Base-by-base conservation (phyloP, 2,797 vertebrate species). In the Champsocephalus esox region DNA sequence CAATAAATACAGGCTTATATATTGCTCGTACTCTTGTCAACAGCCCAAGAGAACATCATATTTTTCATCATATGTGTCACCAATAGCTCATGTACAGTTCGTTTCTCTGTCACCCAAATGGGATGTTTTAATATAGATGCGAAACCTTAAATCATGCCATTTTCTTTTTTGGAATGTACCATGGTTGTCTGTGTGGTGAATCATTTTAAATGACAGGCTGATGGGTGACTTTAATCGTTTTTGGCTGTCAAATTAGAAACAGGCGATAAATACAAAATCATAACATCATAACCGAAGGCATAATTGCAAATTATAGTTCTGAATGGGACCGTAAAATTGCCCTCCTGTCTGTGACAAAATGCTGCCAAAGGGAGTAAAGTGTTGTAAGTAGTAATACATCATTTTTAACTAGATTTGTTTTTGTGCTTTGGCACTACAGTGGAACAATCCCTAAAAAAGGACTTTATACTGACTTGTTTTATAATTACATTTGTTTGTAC, bases 281-380 rank as follows among this genome's bases (percentile, higher is more conserved):
- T 86, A 86, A 77, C 76, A 79, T 73, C 82, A 86, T 80, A 89
- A 82, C 44, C 71, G 59, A n/a, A 32, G 13, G 45, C 68, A 86
- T 90, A 89, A 92, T 90, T 89, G 77, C 84, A 89, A 88, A 89
- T 90, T 86, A 88, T 55, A 75, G 70, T 66, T 57, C 65, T 67
- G 74, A 83, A 82, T 81, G 64, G 21, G 63, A 75, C 60, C 72
- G 73, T 82, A 74, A 85, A 87, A 86, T 82, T 77, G 59, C 73
- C 76, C 77, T 89, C 75, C 79, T 38, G 79, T 80, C 75, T 87
- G 63, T 81, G 69, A 67, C 56, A 82, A 89, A 85, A 87, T 51
- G 57, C n/a, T 61, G 68, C 83, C 65, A 80, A 77, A 83, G 68
- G 67, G 68, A 81, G 69, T 70, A 11, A 82, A 81, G 61, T 69